phyloP scores from a whole-genome alignment of 1,140 invertebrate genomes.

The Fopius arisanus region DNA sequence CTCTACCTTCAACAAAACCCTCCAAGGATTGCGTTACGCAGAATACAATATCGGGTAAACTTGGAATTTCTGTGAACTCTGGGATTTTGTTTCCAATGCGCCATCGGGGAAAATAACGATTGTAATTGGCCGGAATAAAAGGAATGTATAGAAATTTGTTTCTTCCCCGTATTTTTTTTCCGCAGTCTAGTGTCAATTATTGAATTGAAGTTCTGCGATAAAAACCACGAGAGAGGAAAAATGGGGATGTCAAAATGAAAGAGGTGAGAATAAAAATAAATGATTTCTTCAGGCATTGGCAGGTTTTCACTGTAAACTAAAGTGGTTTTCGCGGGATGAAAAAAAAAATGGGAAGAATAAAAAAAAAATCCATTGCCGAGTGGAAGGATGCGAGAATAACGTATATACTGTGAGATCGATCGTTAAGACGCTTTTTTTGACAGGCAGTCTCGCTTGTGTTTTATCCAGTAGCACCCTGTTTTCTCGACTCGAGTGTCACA shows the following conservation, averaged over 20 bases:
- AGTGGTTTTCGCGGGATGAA: neutral
- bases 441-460: neutral
- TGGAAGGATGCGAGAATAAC: neutral
- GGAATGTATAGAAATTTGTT: too few species aligned
- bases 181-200: too few species aligned
- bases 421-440: slow-evolving; percentile 9
- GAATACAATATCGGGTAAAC: neutral
- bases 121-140: too few species aligned
- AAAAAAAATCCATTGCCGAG: neutral
- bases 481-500: neutral
- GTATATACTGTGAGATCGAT: slow-evolving; percentile 3
- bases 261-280: neutral
- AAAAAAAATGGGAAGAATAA: neutral
- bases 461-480: neutral
- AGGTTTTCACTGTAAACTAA: slow-evolving; percentile 1
- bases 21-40: neutral
- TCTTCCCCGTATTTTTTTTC: too few species aligned
- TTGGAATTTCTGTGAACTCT: neutral
- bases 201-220: too few species aligned
- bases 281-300: neutral
- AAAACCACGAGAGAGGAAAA: neutral
- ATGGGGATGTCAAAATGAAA: neutral
- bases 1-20: neutral
- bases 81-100: neutral
- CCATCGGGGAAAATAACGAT: too few species aligned